Evolutionary conservation across 2,888 invertebrate species (phyloP), one percentile per base, ranked within the genome.

Genomic region (Drosophila mettleri): DNA sequence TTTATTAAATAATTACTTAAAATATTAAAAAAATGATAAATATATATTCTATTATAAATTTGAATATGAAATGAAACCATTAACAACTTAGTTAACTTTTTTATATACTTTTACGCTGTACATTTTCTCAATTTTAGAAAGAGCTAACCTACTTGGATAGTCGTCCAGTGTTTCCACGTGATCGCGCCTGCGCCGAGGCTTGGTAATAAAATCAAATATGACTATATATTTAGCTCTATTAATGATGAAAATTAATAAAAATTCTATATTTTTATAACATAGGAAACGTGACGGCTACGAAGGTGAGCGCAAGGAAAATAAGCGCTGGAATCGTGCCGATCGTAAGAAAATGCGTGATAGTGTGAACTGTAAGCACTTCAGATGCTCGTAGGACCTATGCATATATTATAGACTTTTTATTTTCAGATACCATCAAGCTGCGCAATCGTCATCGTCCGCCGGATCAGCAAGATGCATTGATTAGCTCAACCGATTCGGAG

Each of bases 181-280:
- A 99, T 90, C 94, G 98, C 65, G 97, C 97, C 0, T 98, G 98
- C 91, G 97, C 97, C 0, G 97, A 97, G 92, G 98, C 98, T n/a
- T 99, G 98, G 98, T 96, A 94, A 45, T 27, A 27, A 0, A 88
- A 93, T n/a, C n/a, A 14, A 22, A 16, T 2, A 9, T 18, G 10
- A 2, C 38, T 27, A 5, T 8, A 8, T 24, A 38, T 14, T 12
- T 12, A 27, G 43, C 18, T 8, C 8, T 38, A 29, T 0, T 10
- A 10, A 7, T 14, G 29, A 34, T 34, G n/a, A 53, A 27, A 33
- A 3, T 8, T 2, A 24, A 16, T 7, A 27, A 7, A 3, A 41
- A 10, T n/a, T 8, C 8, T 38, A 8, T 9, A 16, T n/a, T 59
- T 48, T 29, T 57, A 8, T 29, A 4, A 49, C 62, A 0, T 20